These are phyloP conservation scores for Oriolus oriolus DNA, from an alignment of 2,113 vertebrate species.

Conservation along the genomic window DNA sequence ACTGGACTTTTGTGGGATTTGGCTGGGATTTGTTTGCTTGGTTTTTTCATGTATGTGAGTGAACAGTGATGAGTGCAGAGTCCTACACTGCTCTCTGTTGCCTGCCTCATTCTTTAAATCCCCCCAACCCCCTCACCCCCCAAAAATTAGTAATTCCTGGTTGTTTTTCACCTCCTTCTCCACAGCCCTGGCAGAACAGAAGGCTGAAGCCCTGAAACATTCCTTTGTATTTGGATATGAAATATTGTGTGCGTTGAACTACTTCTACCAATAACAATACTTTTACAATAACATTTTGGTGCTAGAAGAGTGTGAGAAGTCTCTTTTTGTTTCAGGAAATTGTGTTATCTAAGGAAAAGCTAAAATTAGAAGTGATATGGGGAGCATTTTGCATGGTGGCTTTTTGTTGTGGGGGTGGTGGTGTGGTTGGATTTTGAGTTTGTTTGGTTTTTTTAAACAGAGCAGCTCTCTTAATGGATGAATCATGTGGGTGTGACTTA, in stretches of 20 bases:
- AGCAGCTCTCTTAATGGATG: background rate
- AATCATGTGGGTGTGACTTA: slow-evolving; percentile 48
- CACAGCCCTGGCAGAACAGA: background rate
- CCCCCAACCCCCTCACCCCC: background rate
- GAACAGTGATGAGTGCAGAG: background rate
- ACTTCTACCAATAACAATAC: background rate
- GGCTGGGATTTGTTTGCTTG: background rate
- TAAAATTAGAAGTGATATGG: slow-evolving; percentile 14
- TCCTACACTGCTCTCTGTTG: background rate
- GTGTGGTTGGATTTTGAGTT: background rate
- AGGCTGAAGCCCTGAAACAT: background rate
- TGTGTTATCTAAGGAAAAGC: slow-evolving; percentile 17
- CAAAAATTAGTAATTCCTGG: background rate
- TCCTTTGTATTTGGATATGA: background rate
- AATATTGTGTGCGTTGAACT: fast-evolving
- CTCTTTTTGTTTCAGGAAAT: background rate
- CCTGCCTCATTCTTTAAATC: background rate
- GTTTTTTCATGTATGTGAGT: background rate
- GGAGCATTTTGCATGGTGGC: background rate
- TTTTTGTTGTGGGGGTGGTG: background rate
- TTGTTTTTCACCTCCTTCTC: background rate
- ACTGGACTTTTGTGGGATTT: background rate
- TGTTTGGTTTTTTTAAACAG: background rate
- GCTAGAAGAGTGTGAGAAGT: background rate
- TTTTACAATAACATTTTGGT: background rate